Evolutionary conservation across 2,888 invertebrate species (phyloP), one percentile per base, ranked within the genome.

Genomic region (Tiliacea citrago): DNA sequence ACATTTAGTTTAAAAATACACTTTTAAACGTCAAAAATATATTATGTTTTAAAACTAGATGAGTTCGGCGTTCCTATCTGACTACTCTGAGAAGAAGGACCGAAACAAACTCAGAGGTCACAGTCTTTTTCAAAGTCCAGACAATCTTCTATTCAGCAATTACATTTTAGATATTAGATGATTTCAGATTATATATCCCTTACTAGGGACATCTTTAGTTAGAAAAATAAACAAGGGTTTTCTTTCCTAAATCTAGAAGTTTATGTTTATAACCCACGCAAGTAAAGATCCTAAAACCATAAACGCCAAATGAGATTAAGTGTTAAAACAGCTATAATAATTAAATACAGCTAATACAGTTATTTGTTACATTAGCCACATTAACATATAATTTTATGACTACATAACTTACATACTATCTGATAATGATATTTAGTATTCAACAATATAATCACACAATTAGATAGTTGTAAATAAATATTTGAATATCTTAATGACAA

Each of bases 331-430:
- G 7, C 29, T 35, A 8, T 47, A 49, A 45, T 29, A 67, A 53
- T 39, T 47, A 51, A 73, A 55, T 45, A 58, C 18, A 7, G 21
- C n/a, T 58, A 63, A 53, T 53, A 45, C 0, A 65, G 13, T 18
- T 24, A 60, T 81, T 68, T 55, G 58, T 55, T 47, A 75, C 35
- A 53, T 57, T 45, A 39, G 39, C 9, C 47, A 55, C 29, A 73
- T 69, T 29, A 66, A 39, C 9, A 18, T 66, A 42, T 49, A n/a
- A 61, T 73, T 77, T 77, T 55, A 67, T 21, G 67, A 58, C 55
- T 45, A 16, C 5, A 55, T 53, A 24, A 13, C 1, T 45, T 39
- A 12, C 1, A 24, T 39, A 39, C 51, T 8, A 58, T 63, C 7
- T 18, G 1, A n/a, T 45, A 51, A 65, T 63, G 42, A 21, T 9